phyloP scores from a whole-genome alignment of 1,140 invertebrate species.

The Delia radicum region DNA sequence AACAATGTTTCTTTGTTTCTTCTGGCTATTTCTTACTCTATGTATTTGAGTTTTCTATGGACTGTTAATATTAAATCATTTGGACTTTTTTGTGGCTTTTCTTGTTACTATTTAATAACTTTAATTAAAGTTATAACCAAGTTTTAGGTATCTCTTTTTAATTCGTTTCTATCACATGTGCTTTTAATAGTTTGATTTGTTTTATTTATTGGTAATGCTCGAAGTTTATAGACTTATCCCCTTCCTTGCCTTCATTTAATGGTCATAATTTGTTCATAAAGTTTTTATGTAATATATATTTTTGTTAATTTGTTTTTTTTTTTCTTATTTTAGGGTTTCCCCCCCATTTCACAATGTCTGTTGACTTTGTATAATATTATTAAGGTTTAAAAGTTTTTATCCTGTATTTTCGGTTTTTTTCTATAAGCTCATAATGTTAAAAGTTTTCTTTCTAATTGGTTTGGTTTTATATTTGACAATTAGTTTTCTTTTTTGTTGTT shows the following conservation, averaged over 20 bases:
- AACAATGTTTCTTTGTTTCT: too few species aligned
- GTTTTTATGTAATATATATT: background rate
- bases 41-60: too few species aligned
- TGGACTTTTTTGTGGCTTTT: too few species aligned
- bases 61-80: too few species aligned
- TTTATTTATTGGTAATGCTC: background rate
- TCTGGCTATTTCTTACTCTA: too few species aligned
- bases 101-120: background rate
- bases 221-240: background rate
- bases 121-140: background rate
- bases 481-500: background rate
- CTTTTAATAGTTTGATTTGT: background rate
- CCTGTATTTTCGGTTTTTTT: background rate
- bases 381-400: background rate
- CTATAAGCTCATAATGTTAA: background rate
- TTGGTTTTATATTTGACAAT: background rate
- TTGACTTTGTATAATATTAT: too few species aligned
- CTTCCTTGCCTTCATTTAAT: background rate
- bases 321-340: too few species aligned
- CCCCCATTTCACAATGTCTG: too few species aligned
- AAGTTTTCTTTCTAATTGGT: background rate
- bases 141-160: background rate
- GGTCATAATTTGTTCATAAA: background rate
- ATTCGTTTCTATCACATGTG: background rate
- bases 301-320: background rate